A percentile compares a stretch with the other conserved stretches of the same genome.
Evolutionary conservation across 1,140 invertebrate genomes (phyloP).

Genomic region (Euwallacea similis): DNA sequence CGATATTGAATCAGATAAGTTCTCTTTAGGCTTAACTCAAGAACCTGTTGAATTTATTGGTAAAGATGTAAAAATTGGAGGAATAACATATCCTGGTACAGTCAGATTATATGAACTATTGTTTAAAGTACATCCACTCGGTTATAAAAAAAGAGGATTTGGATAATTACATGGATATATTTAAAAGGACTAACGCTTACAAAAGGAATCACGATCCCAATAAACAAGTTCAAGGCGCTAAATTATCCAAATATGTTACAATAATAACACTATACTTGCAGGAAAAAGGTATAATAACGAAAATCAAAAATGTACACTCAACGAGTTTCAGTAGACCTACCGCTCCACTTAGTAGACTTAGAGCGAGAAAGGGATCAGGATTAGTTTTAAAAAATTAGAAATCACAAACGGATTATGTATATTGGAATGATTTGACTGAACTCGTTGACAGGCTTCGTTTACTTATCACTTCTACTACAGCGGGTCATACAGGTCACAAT

Average conservation of each 20-base stretch:
- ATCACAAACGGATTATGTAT: constrained; percentile 45
- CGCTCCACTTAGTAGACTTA: neutral
- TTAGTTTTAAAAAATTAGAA: constrained; percentile 6
- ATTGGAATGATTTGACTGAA: constrained; percentile 54
- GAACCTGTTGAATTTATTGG: constrained; percentile 17
- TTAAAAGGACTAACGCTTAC: constrained; percentile 41
- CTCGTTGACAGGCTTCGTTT: constrained; percentile 49
- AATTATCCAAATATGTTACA: constrained; percentile 29
- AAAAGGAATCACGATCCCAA: constrained; percentile 36
- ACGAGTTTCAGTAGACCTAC: neutral
- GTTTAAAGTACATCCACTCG: constrained; percentile 40
- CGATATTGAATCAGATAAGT: constrained; percentile 28
- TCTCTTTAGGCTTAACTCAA: constrained; percentile 21
- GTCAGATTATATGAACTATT: constrained; percentile 41
- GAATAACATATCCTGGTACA: constrained; percentile 30
- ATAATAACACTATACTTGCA: constrained; percentile 37
- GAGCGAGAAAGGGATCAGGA: constrained; percentile 5
- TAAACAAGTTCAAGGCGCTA: constrained; percentile 36
- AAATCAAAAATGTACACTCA: constrained; percentile 14
- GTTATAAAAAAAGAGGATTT: constrained; percentile 39
- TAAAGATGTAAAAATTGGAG: constrained; percentile 32
- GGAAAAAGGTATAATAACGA: constrained; percentile 9
- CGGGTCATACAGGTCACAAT: constrained; percentile 48
- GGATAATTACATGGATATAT: constrained; percentile 42
- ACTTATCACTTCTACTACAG: constrained; percentile 47